Conservation (phyloP, 2,113 vertebrate genomes). For the Aix galericulata region DNA sequence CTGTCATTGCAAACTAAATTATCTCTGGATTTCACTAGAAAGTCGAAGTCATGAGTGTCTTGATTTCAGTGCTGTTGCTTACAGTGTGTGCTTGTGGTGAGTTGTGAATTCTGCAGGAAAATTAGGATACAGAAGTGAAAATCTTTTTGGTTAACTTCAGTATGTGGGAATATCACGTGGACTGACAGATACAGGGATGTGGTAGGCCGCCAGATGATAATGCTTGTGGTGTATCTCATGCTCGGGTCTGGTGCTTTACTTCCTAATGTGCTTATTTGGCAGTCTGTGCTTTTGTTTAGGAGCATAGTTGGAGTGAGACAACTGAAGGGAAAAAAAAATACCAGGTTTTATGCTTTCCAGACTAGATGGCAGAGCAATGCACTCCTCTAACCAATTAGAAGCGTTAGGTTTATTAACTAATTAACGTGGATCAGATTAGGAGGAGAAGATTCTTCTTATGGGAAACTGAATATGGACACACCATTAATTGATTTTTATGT, state of each 20-base stretch:
- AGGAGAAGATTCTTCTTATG: neutral
- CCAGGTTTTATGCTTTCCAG: neutral
- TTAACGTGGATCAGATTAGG: neutral
- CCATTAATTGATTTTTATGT: neutral
- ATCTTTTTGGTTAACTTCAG: neutral
- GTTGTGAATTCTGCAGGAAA: neutral
- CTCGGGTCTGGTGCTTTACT: neutral
- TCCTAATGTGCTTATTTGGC: neutral
- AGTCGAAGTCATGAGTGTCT: neutral
- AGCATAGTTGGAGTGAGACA: neutral
- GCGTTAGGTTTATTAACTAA: neutral
- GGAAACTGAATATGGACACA: neutral
- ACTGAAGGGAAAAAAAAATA: neutral
- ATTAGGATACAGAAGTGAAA: neutral
- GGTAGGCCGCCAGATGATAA: neutral
- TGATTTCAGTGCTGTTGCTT: neutral
- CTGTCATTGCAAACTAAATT: neutral
- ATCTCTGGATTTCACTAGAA: neutral
- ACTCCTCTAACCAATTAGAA: neutral
- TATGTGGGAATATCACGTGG: neutral
- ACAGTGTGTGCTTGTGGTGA: neutral
- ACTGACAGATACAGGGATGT: fast-evolving
- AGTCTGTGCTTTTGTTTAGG: neutral
- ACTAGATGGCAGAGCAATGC: neutral
- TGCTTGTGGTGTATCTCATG: neutral